Percentiles rank a stretch among this genome's conserved stretches.
These are phyloP conservation scores for Crotalus viridis DNA, from an alignment of 2,113 vertebrate genomes.

Conservation along the genomic window DNA sequence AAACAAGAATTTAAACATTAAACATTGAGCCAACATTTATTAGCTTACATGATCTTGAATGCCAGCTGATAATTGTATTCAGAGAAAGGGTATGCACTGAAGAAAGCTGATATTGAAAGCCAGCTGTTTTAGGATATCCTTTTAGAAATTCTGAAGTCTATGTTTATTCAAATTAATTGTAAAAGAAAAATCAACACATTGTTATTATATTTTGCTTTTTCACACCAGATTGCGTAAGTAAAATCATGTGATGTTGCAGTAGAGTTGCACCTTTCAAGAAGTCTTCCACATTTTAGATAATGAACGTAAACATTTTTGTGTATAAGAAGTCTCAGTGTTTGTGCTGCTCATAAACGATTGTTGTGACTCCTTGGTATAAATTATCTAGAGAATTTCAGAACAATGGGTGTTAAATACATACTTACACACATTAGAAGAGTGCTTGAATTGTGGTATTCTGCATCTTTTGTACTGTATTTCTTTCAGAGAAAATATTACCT, in stretches of 20 bases:
- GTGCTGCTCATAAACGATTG: neutral
- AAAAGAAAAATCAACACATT: neutral
- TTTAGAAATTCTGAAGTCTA: neutral
- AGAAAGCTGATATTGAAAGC: neutral
- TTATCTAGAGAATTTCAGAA: neutral
- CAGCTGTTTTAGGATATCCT: neutral
- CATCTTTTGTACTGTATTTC: neutral
- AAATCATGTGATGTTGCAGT: neutral
- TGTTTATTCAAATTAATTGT: neutral
- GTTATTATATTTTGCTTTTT: neutral
- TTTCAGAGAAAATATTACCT: neutral
- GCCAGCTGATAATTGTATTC: neutral
- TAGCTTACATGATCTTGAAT: constrained; percentile 28
- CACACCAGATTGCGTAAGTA: neutral
- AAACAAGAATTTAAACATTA: constrained; percentile 22
- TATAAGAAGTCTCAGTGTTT: neutral
- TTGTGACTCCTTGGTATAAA: neutral
- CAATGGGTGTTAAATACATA: neutral
- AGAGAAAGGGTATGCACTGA: neutral
- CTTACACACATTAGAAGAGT: neutral
- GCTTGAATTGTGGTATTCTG: neutral
- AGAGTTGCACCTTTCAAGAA: neutral
- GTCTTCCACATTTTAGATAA: neutral
- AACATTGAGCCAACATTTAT: constrained; percentile 17
- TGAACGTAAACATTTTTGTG: neutral